A percentile compares a stretch with the other conserved stretches of the same genome.
Evolutionary conservation across 2,888 invertebrate species (phyloP).

Genomic region (Steinernema hermaphroditum): DNA sequence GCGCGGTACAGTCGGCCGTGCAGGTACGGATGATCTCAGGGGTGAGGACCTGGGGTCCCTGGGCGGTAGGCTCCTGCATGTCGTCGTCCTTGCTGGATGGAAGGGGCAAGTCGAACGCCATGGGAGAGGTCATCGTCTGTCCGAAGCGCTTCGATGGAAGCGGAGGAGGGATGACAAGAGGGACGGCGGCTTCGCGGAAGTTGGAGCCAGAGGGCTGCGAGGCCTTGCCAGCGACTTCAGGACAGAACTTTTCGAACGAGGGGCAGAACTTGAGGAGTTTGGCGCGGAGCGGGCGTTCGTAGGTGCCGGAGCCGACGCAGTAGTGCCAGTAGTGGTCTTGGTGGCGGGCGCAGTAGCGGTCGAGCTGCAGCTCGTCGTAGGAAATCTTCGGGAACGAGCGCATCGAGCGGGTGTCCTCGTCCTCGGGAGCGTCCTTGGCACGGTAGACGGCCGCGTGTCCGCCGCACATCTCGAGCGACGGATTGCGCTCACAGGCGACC

Average conservation of each 20-base stretch:
- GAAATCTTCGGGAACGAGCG: constrained; percentile 34
- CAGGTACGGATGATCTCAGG: constrained; percentile 36
- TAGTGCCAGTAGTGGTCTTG: constrained; percentile 50
- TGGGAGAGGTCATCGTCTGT: constrained; percentile 19
- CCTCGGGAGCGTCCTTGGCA: constrained; percentile 34
- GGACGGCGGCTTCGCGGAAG: constrained; percentile 32
- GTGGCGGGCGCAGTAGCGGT: constrained; percentile 51
- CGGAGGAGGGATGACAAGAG: constrained; percentile 55
- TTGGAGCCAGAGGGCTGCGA: neutral
- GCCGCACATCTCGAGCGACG: constrained; percentile 1
- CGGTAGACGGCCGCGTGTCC: constrained; percentile 1
- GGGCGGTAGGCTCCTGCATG: neutral
- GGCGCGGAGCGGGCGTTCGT: constrained; percentile 43
- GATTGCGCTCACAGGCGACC: neutral
- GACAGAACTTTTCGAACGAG: constrained; percentile 55
- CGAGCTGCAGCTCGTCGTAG: constrained; percentile 39
- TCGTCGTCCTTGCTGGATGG: constrained; percentile 20
- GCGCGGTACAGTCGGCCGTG: constrained; percentile 42
- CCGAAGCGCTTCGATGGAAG: constrained; percentile 42
- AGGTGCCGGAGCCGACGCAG: constrained; percentile 43
- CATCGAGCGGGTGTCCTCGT: constrained; percentile 35
- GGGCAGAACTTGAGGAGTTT: constrained; percentile 59
- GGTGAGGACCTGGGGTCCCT: constrained; percentile 17
- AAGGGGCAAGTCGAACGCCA: constrained; percentile 36
- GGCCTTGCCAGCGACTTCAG: constrained; percentile 35